These are phyloP conservation scores for Amazona guildingii DNA, from an alignment of 2,113 vertebrate species.

Conservation along the genomic window DNA sequence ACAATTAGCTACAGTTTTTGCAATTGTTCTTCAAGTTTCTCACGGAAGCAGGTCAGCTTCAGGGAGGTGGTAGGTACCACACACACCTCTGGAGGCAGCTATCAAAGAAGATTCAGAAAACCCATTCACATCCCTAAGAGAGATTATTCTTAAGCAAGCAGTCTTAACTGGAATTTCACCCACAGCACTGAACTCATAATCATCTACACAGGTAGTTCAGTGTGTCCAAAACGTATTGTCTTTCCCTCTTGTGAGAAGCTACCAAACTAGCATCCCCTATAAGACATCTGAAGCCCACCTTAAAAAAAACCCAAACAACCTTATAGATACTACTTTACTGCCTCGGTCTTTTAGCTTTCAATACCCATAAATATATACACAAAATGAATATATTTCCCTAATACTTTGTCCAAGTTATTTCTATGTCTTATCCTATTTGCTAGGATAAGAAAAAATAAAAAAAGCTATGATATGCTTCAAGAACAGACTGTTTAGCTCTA, in stretches of 20 bases:
- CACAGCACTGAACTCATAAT: neutral
- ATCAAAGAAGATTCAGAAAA: neutral
- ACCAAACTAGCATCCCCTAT: neutral
- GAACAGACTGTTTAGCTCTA: neutral
- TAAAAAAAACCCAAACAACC: neutral
- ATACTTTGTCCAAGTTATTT: neutral
- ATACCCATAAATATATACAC: too few relatives aligned
- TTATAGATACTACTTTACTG: neutral
- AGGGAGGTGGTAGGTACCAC: neutral
- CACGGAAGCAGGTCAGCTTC: neutral
- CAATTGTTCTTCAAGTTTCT: neutral
- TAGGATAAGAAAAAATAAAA: neutral
- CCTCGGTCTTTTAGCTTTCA: neutral
- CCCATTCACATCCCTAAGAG: neutral
- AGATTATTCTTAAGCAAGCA: neutral
- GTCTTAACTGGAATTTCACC: neutral
- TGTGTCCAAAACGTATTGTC: neutral
- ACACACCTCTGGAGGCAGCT: neutral
- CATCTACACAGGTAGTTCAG: neutral
- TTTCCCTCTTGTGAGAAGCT: neutral
- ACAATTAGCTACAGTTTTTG: neutral
- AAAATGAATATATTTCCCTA: neutral
- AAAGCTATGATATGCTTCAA: neutral
- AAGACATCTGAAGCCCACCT: neutral
- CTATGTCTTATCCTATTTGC: neutral